These are phyloP conservation scores for Carduelis carduelis DNA, from an alignment of 2,797 vertebrate species.

Conservation along the genomic window DNA sequence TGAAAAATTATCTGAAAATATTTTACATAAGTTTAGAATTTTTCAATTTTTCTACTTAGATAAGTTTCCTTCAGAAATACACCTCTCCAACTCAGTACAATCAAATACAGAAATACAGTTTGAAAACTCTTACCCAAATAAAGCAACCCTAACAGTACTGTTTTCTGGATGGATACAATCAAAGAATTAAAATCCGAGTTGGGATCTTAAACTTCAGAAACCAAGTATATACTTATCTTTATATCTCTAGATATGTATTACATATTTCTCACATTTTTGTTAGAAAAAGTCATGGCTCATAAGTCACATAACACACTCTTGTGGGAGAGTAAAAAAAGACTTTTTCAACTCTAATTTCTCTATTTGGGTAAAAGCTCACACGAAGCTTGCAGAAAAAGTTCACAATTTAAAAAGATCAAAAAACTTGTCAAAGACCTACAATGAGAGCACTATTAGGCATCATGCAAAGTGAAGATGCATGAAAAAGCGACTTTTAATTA, in stretches of 20 bases:
- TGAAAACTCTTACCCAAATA: background rate
- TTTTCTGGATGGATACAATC: background rate
- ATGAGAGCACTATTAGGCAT: background rate
- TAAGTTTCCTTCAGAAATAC: background rate
- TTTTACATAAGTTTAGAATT: background rate
- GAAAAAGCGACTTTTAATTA: background rate
- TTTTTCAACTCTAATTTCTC: background rate
- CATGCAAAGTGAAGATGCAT: background rate
- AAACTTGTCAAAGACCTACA: background rate
- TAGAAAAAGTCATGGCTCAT: background rate
- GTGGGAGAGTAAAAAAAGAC: background rate
- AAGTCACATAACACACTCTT: background rate
- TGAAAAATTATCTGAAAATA: background rate
- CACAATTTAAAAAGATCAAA: background rate
- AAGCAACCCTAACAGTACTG: background rate
- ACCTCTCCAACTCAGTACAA: background rate
- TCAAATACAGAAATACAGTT: background rate
- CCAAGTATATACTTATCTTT: background rate
- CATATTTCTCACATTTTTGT: background rate
- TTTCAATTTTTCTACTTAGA: background rate
- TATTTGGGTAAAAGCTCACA: background rate
- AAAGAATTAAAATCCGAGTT: background rate
- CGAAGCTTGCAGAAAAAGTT: background rate
- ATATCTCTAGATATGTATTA: background rate
- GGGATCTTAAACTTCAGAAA: background rate